Evolutionary conservation across 1,140 invertebrate genomes (phyloP), one percentile per base, ranked within the genome.

Genomic region (Plodia interpunctella): DNA sequence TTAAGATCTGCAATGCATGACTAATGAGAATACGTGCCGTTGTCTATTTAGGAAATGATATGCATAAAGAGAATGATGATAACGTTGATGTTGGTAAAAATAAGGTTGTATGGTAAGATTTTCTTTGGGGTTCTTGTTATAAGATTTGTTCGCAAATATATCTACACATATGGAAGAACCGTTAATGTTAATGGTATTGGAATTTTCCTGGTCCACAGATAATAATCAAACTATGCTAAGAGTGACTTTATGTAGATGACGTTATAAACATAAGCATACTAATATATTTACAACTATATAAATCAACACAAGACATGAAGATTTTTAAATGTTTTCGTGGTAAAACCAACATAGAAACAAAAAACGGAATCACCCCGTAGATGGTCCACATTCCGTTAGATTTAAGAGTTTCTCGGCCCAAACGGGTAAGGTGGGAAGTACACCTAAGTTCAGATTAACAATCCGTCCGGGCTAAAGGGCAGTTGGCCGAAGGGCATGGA

Each of bases 391-490:
- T 60, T 60, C 56, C n/a, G n/a, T 18, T 49, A 63, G 63, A 76
- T 71, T 70, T 71, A 68, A 64, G 63, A 49, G 62, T 52, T 59
- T 55, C 60, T 56, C 57, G 62, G 65, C 54, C 53, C 55, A 59
- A 71, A 70, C 63, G 61, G 61, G 59, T 19, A 65, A 83, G 76
- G 73, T 82, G 78, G 77, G 77, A 80, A 81, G 73, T 77, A 74
- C 74, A 73, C 70, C 74, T 76, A 77, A 81, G 72, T 78, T 77
- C 72, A 80, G 80, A 80, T 80, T 81, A 81, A 83, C 80, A 81
- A 80, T 83, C 69, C 75, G 66, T 63, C 52, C 64, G 63, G 64
- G 59, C 68, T 74, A 72, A 66, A 67, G 66, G 57, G 67, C 17
- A 56, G 51, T 62, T 44, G 66, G 62, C 63, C 68, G 63, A 72